phyloP scores from a whole-genome alignment of 2,113 vertebrate species.

The Arothron firmamentum region DNA sequence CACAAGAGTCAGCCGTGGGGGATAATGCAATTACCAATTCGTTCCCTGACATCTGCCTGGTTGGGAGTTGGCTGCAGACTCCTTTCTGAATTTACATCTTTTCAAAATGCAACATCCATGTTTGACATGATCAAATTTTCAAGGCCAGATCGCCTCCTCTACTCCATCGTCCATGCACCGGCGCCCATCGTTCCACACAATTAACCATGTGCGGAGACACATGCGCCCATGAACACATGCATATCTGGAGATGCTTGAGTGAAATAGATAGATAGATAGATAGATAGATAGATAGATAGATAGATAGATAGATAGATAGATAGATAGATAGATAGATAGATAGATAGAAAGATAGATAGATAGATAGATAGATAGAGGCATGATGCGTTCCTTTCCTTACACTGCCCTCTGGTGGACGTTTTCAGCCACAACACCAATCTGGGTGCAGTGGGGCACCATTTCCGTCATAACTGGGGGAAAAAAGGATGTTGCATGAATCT shows the following conservation, averaged over 20 bases:
- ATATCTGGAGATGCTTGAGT: neutral
- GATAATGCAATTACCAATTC: conserved; percentile 1
- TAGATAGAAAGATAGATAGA: too few relatives aligned
- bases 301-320: too few relatives aligned
- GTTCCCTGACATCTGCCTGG: neutral
- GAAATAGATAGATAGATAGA: too few relatives aligned
- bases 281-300: neutral
- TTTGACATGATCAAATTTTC: conserved; percentile 39
- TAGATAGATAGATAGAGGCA: too few relatives aligned
- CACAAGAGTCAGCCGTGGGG: conserved; percentile 17
- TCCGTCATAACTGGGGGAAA: neutral
- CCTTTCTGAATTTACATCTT: conserved; percentile 40
- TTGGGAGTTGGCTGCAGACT: conserved; percentile 8
- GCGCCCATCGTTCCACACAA: conserved; percentile 57
- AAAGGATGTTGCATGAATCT: neutral
- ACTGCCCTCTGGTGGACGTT: conserved; percentile 58
- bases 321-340: too few relatives aligned
- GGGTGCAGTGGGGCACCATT: neutral
- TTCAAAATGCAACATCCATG: conserved; percentile 33
- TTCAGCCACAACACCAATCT: neutral
- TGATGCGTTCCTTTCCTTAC: conserved; percentile 37
- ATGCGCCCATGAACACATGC: conserved; percentile 1
- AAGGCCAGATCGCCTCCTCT: conserved; percentile 44
- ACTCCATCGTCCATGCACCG: conserved; percentile 24
- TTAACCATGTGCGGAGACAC: conserved; percentile 51